Evolutionary conservation across 2,797 vertebrate genomes (phyloP).

Genomic region (Sebastes vulpes): DNA sequence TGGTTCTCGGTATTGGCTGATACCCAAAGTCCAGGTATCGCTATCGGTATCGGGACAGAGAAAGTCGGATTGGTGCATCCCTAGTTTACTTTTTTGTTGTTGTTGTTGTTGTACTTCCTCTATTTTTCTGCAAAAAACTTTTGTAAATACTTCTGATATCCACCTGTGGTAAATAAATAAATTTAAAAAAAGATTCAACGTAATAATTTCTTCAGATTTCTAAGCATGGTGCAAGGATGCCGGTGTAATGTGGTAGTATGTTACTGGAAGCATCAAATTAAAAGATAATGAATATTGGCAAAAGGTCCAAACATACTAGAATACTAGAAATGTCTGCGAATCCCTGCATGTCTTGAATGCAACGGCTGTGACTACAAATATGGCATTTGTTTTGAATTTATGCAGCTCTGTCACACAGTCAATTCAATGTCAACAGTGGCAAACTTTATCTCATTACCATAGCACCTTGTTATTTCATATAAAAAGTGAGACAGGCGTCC

Average conservation of each 20-base stretch:
- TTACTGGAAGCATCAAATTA: background rate
- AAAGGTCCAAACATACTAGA: background rate
- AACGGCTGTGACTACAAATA: slow-evolving; percentile 5
- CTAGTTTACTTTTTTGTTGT: too few relatives aligned
- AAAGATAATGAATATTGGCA: background rate
- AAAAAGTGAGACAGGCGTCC: slow-evolving; percentile 36
- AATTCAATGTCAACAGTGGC: slow-evolving; percentile 36
- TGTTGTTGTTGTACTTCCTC: too few relatives aligned
- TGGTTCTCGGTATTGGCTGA: too few relatives aligned
- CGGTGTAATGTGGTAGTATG: background rate
- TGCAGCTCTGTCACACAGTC: slow-evolving; percentile 33
- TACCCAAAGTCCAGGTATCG: too few relatives aligned
- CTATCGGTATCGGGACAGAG: too few relatives aligned
- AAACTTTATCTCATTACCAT: slow-evolving; percentile 35
- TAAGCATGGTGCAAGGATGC: background rate
- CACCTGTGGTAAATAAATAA: too few relatives aligned
- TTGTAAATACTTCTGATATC: too few relatives aligned
- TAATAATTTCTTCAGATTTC: background rate
- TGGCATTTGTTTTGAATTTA: slow-evolving; percentile 22
- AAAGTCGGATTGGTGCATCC: too few relatives aligned
- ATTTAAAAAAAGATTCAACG: too few relatives aligned
- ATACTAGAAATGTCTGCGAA: background rate
- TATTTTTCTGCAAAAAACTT: too few relatives aligned
- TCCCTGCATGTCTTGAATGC: background rate
- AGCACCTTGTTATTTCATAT: slow-evolving; percentile 34